Evolutionary conservation across 2,888 invertebrate species (phyloP).

Genomic region (Cephus runcator): DNA sequence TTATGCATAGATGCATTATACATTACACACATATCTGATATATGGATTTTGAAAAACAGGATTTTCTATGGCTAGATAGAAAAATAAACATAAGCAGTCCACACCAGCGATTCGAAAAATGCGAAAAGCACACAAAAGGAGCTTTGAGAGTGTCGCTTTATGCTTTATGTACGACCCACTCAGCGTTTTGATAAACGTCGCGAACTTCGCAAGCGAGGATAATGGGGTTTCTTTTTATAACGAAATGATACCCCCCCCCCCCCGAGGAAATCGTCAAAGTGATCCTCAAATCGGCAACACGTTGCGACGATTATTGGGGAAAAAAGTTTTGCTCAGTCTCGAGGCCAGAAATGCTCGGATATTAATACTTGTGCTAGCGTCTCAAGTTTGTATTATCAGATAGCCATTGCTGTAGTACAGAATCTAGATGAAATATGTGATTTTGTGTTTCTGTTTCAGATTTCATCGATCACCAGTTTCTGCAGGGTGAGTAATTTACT

Average conservation of each 20-base stretch:
- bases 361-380: background rate
- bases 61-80: background rate
- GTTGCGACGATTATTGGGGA: background rate
- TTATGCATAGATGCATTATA: background rate
- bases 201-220: no score
- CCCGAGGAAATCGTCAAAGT: background rate
- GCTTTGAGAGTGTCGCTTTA: background rate
- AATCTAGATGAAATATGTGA: background rate
- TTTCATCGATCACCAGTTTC: conserved; percentile 87
- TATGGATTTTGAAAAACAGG: background rate
- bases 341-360: background rate
- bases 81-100: background rate
- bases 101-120: background rate
- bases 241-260: no score
- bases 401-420: background rate
- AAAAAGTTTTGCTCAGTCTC: background rate
- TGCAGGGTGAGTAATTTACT: conserved; percentile 76
- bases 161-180: background rate
- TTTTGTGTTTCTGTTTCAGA: conserved; percentile 72
- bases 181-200: background rate
- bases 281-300: background rate
- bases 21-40: background rate
- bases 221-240: no score
- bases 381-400: background rate
- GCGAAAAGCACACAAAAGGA: background rate